Percentiles rank a stretch among this genome's conserved stretches.
Evolutionary conservation across 2,888 invertebrate species (phyloP).

Genomic region (Prostheceraeus crozeri): DNA sequence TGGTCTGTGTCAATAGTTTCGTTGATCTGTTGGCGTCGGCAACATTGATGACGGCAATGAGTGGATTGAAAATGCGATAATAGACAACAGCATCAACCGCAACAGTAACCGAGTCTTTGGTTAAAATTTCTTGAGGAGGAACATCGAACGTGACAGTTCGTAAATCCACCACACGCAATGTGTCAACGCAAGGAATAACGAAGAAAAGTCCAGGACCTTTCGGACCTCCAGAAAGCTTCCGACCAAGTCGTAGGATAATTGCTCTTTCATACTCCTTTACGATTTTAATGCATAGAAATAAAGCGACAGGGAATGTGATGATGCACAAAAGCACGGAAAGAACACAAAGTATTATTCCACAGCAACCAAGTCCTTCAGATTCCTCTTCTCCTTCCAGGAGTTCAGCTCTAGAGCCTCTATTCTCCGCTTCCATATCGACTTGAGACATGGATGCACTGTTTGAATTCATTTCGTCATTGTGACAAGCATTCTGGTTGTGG

Average conservation of each 20-base stretch:
- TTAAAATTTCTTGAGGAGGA: neutral
- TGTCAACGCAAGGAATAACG: neutral
- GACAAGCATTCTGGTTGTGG: too few relatives aligned
- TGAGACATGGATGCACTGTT: too few relatives aligned
- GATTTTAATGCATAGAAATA: neutral
- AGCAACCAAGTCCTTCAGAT: slow-evolving; percentile 8
- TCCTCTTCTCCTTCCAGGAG: neutral
- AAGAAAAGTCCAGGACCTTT: neutral
- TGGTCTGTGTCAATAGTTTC: neutral
- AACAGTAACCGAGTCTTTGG: slow-evolving; percentile 1
- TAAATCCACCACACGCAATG: neutral
- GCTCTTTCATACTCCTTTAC: slow-evolving; percentile 7
- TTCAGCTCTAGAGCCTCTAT: too few relatives aligned
- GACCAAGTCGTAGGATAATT: neutral
- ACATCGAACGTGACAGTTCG: neutral
- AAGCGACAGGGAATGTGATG: neutral
- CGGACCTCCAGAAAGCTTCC: neutral
- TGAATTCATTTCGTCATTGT: too few relatives aligned
- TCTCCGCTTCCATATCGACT: too few relatives aligned
- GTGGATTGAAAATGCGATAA: neutral
- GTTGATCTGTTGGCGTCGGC: too few relatives aligned
- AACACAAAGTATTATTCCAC: neutral
- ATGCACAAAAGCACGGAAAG: neutral
- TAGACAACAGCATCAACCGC: neutral
- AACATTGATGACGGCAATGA: too few relatives aligned